A percentile compares a stretch with the other conserved stretches of the same genome.
phyloP scores from a whole-genome alignment of 1,140 invertebrate species.

The Drosophila simulans region DNA sequence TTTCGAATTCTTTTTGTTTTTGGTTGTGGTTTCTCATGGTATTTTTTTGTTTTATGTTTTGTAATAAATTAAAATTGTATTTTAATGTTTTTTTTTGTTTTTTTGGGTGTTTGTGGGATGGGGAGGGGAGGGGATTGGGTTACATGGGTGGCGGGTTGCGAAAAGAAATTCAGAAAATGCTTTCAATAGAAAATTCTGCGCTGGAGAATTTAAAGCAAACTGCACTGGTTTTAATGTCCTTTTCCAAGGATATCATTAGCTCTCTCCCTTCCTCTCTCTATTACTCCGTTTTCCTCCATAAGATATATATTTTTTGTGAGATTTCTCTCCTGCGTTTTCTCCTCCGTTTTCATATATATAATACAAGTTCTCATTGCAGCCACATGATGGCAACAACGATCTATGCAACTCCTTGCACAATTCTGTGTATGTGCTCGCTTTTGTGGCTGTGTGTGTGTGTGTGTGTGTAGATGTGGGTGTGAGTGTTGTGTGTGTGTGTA shows the following conservation, averaged over 20 bases:
- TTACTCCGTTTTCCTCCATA: background rate
- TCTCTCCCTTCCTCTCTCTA: background rate
- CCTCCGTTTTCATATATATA: slow-evolving; percentile 51
- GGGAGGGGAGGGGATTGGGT: slow-evolving; percentile 2
- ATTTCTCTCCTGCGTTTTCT: slow-evolving; percentile 11
- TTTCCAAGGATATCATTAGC: slow-evolving; percentile 17
- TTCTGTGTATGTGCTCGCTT: slow-evolving; percentile 16
- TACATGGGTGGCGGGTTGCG: background rate
- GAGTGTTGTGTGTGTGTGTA: slow-evolving; percentile 8
- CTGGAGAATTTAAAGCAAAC: slow-evolving; percentile 74
- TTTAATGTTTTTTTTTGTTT: slow-evolving; percentile 27
- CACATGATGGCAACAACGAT: slow-evolving; percentile 34
- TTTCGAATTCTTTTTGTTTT: slow-evolving; percentile 46
- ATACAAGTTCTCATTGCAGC: slow-evolving; percentile 68
- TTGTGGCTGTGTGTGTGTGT: slow-evolving; percentile 8
- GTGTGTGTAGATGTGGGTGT: slow-evolving; percentile 8
- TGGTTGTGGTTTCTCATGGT: slow-evolving; percentile 4
- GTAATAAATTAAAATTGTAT: slow-evolving; percentile 53
- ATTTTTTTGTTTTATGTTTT: slow-evolving; percentile 10
- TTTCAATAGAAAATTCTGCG: slow-evolving; percentile 63
- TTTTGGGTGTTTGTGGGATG: background rate
- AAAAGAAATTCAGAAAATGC: slow-evolving; percentile 67
- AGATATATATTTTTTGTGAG: slow-evolving; percentile 1
- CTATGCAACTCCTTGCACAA: slow-evolving; percentile 28
- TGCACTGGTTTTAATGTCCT: slow-evolving; percentile 65